A percentile compares a stretch with the other conserved stretches of the same genome.
Conservation (phyloP, 2,888 invertebrate species). For the Acanthosoma haemorrhoidale region DNA sequence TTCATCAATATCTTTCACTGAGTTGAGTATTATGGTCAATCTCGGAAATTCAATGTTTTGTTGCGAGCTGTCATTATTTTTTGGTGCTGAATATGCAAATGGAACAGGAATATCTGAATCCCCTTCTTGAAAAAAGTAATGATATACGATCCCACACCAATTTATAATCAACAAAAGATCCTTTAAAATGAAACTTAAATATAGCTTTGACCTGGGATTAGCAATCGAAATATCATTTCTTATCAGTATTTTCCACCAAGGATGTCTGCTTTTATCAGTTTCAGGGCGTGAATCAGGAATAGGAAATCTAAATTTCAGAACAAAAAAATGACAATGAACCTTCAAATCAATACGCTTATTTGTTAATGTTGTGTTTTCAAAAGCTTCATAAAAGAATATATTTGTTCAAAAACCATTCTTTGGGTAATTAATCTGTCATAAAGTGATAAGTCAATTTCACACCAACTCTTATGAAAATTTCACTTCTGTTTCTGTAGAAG, state of each 20-base stretch:
- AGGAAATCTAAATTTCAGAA: conserved; percentile 65
- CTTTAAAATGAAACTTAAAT: conserved; percentile 48
- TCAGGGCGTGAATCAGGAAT: conserved; percentile 76
- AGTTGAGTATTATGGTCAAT: conserved; percentile 61
- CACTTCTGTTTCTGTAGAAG: conserved; percentile 8
- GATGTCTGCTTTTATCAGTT: conserved; percentile 62
- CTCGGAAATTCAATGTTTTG: conserved; percentile 44
- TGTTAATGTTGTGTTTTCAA: conserved; percentile 48
- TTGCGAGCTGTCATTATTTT: conserved; percentile 4
- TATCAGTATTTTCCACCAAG: conserved; percentile 75
- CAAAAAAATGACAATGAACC: conserved; percentile 50
- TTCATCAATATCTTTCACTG: conserved; percentile 50
- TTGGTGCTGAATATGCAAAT: conserved; percentile 50
- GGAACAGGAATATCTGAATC: conserved; percentile 55
- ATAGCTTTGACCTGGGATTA: conserved; percentile 53
- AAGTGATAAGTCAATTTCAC: conserved; percentile 81
- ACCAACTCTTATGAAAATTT: conserved; percentile 49
- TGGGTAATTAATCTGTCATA: conserved; percentile 65
- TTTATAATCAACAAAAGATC: conserved; percentile 49
- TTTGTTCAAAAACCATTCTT: conserved; percentile 45
- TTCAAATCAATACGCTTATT: conserved; percentile 51
- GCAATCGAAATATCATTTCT: conserved; percentile 68
- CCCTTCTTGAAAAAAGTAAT: conserved; percentile 52
- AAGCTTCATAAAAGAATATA: conserved; percentile 49
- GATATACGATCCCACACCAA: conserved; percentile 55